Percentiles rank a stretch among this genome's conserved stretches.
phyloP scores from a whole-genome alignment of 2,797 vertebrate genomes.

The Labroides dimidiatus region DNA sequence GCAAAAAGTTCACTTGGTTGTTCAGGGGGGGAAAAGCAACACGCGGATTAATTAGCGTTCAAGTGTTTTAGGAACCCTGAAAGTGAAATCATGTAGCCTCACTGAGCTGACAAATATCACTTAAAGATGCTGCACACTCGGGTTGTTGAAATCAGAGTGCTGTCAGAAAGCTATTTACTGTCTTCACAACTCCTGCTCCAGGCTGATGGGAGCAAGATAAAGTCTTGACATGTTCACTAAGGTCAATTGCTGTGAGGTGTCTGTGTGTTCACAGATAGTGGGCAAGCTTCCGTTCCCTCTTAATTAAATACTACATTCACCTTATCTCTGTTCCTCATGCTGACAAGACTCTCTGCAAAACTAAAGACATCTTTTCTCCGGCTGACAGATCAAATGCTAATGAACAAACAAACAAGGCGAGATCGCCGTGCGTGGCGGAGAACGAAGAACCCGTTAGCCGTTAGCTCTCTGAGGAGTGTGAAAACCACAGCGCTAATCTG shows the following conservation, averaged over 20 bases:
- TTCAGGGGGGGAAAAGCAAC: slow-evolving; percentile 5
- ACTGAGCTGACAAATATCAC: slow-evolving; percentile 29
- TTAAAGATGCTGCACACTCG: slow-evolving; percentile 27
- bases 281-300: slow-evolving; percentile 61
- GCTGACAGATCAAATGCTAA: slow-evolving; percentile 68
- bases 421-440: slow-evolving; percentile 27
- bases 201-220: slow-evolving; percentile 78
- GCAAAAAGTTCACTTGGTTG: slow-evolving; percentile 30
- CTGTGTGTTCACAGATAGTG: slow-evolving; percentile 73
- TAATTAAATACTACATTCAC: slow-evolving; percentile 79
- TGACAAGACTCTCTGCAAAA: slow-evolving; percentile 69
- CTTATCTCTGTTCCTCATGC: slow-evolving; percentile 68
- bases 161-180: slow-evolving; percentile 65
- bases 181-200: slow-evolving; percentile 60
- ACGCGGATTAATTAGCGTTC: slow-evolving; percentile 39
- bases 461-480: slow-evolving; percentile 43
- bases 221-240: slow-evolving; percentile 77
- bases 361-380: slow-evolving; percentile 62
- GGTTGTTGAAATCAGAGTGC: slow-evolving; percentile 59
- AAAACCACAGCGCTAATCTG: slow-evolving; percentile 61
- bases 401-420: slow-evolving; percentile 70
- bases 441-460: slow-evolving; percentile 41
- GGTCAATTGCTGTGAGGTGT: slow-evolving; percentile 77
- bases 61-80: slow-evolving; percentile 38
- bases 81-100: slow-evolving; percentile 30